Percentiles rank a stretch among this genome's conserved stretches.
Evolutionary conservation across 2,888 invertebrate genomes (phyloP).

Genomic region (Harpalus rubripes): DNA sequence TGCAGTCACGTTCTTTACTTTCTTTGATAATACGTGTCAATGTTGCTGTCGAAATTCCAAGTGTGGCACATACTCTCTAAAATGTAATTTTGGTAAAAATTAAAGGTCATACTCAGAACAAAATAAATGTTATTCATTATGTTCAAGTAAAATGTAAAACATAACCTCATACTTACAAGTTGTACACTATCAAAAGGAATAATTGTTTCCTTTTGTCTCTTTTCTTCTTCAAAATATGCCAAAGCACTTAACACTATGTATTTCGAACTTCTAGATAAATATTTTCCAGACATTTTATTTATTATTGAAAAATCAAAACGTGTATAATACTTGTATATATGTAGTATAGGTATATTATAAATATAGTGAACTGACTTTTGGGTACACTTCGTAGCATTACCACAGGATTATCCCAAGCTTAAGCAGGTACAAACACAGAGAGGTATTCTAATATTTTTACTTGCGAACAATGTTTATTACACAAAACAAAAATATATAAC

Average conservation of each 20-base stretch:
- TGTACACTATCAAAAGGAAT: neutral
- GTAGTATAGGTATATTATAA: too few relatives aligned
- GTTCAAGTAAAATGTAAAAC: too few relatives aligned
- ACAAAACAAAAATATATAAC: too few relatives aligned
- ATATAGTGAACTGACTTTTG: too few relatives aligned
- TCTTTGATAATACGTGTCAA: neutral
- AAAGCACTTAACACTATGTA: neutral
- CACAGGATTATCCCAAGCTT: too few relatives aligned
- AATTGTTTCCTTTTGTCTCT: neutral
- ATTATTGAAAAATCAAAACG: neutral
- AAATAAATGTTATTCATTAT: neutral
- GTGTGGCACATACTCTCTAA: conserved; percentile 15
- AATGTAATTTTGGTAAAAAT: too few relatives aligned
- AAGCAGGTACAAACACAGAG: too few relatives aligned
- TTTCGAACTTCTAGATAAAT: neutral
- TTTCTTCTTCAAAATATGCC: neutral
- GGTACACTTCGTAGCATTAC: too few relatives aligned
- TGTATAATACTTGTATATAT: neutral
- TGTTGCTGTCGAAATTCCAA: neutral
- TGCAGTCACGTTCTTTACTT: conserved; percentile 9
- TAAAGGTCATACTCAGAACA: too few relatives aligned
- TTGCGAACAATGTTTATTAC: too few relatives aligned
- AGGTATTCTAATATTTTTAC: too few relatives aligned
- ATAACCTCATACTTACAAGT: neutral
- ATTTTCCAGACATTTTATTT: neutral